Evolutionary conservation across 2,888 invertebrate genomes (phyloP), one percentile per base, ranked within the genome.

Genomic region (Eucera pruinosa): DNA sequence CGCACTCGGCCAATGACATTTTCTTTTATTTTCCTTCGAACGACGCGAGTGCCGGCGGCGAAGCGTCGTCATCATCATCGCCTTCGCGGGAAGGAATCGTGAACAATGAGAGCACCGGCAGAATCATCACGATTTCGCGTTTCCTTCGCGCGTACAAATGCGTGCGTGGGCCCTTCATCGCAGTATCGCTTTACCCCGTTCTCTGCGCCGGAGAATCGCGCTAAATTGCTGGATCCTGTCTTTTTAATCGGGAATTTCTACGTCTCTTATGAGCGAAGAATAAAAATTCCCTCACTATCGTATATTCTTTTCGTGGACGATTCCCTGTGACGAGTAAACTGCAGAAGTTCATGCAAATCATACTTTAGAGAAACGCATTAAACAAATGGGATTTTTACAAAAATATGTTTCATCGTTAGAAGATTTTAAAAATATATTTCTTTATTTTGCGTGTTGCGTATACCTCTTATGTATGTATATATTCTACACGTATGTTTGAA

Each of bases 1-100:
- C 64, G 68, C 62, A 72, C 71, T 50, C 75, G 75, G 65, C 75
- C 77, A 78, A 78, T 75, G 76, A 58, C 69, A 61, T 69, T 69
- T 78, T 39, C 65, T 58, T 57, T 61, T 65, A 48, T 61, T 61
- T 64, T 66, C 60, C 60, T 65, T 60, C 64, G 57, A 67, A 45
- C 43, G 25, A 15, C 11, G 45, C 25, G 52, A 48, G 5, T 15
- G 64, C 74, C 77, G 41, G 50, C 20, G 74, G 77, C 62, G 30
- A 33, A 23, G 18, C 47, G 48, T 36, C 62, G 60, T 76, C 78
- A 76, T 78, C 78, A 70, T 78, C 78, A 58, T 76, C 78, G 78
- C 69, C 66, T 78, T 76, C 70, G 70, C 78, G 57, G 27, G 36
- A 78, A 66, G 66, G 62, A 48, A 23, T 39, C n/a, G 54, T 20